phyloP scores from a whole-genome alignment of 2,113 vertebrate genomes.

The Diadophis punctatus region DNA sequence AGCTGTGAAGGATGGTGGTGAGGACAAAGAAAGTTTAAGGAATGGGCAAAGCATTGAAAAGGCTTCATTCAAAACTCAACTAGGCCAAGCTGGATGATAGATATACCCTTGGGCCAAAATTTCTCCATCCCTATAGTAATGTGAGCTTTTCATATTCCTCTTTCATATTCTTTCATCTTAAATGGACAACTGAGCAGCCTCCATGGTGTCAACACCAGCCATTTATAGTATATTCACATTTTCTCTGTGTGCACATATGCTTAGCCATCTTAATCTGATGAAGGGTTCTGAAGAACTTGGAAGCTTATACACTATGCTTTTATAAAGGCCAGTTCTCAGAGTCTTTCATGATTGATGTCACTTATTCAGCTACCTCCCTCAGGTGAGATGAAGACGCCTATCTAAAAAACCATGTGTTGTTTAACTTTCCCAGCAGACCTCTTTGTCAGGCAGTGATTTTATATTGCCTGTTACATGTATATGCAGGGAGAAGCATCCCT shows the following conservation, averaged over 20 bases:
- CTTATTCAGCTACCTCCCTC: background rate
- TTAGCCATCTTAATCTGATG: background rate
- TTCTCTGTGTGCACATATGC: background rate
- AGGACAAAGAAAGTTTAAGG: background rate
- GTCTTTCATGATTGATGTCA: background rate
- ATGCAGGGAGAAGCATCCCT: no score
- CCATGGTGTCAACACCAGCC: background rate
- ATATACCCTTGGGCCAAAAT: background rate
- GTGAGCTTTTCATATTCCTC: background rate
- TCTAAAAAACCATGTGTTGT: background rate
- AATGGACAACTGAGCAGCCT: background rate
- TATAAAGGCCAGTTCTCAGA: background rate
- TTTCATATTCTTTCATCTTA: background rate
- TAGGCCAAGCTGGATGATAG: background rate
- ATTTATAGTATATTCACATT: background rate
- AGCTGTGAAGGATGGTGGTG: background rate
- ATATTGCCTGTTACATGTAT: no score
- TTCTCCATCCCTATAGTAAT: background rate
- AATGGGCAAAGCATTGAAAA: background rate
- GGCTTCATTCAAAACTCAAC: background rate
- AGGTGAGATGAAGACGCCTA: background rate
- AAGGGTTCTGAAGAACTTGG: background rate
- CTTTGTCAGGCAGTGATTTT: no score
- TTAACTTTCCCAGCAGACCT: background rate
- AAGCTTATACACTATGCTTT: background rate